phyloP scores from a whole-genome alignment of 2,888 invertebrate genomes.

The Lithophane socia region DNA sequence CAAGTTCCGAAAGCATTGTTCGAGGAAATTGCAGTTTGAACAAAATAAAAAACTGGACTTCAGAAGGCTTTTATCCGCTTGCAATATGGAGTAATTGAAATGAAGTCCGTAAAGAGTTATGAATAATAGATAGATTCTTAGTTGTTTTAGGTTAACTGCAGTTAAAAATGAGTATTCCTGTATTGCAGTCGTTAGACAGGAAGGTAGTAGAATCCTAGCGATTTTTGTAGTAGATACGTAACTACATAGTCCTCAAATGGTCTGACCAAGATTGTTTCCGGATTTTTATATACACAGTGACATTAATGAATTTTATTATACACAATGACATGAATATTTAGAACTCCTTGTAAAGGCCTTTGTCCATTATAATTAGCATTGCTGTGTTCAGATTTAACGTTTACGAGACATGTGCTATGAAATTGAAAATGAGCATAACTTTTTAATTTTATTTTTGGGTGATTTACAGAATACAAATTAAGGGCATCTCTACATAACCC shows the following conservation, averaged over 20 bases:
- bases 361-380: too few species aligned
- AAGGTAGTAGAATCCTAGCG: not conserved
- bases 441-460: not conserved
- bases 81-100: slow-evolving; percentile 32
- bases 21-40: slow-evolving; percentile 67
- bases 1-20: slow-evolving; percentile 60
- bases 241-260: too few species aligned
- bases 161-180: not conserved
- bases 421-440: not conserved
- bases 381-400: not conserved
- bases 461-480: not conserved
- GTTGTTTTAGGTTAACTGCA: not conserved
- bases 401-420: not conserved
- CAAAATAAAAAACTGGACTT: slow-evolving; percentile 52
- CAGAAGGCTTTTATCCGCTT: slow-evolving; percentile 58
- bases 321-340: too few species aligned
- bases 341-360: not conserved
- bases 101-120: slow-evolving; percentile 36
- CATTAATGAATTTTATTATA: too few species aligned
- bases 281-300: too few species aligned
- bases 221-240: not conserved
- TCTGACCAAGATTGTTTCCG: too few species aligned
- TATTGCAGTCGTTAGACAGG: too few species aligned
- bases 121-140: slow-evolving; percentile 30
- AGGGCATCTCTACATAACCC: not conserved